These are phyloP conservation scores for Salticus scenicus DNA, from an alignment of 2,888 invertebrate genomes.

Conservation along the genomic window DNA sequence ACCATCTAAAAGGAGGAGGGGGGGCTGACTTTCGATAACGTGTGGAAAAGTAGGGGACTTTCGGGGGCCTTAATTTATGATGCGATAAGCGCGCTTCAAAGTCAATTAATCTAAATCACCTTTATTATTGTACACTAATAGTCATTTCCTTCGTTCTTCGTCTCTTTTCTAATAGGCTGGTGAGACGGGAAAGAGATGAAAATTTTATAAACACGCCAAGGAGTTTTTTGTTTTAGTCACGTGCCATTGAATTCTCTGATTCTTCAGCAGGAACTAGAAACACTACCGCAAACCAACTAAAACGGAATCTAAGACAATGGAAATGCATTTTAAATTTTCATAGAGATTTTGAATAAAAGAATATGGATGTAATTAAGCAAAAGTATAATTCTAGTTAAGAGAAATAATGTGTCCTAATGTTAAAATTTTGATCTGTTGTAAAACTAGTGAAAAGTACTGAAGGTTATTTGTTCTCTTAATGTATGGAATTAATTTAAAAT, in stretches of 20 bases:
- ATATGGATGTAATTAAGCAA: too few relatives aligned
- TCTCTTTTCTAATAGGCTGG: slow-evolving; percentile 57
- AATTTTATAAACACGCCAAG: not conserved
- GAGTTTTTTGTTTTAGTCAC: not conserved
- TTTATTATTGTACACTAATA: slow-evolving; percentile 70
- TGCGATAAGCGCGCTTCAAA: slow-evolving; percentile 63
- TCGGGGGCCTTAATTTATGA: slow-evolving; percentile 59
- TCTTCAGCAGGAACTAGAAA: too few relatives aligned
- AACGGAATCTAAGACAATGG: too few relatives aligned
- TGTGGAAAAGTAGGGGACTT: not conserved
- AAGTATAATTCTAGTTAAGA: too few relatives aligned
- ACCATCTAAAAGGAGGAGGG: slow-evolving; percentile 51
- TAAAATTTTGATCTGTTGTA: too few relatives aligned
- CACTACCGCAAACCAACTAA: too few relatives aligned
- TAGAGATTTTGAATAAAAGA: too few relatives aligned
- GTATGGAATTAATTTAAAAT: too few relatives aligned
- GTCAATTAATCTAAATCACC: slow-evolving; percentile 70
- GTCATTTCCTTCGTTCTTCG: slow-evolving; percentile 53
- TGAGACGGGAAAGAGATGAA: slow-evolving; percentile 1
- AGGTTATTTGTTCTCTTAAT: too few relatives aligned
- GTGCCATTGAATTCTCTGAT: not conserved
- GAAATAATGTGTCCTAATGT: too few relatives aligned
- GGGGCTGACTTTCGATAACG: slow-evolving; percentile 53
- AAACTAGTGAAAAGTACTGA: too few relatives aligned
- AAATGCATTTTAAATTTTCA: too few relatives aligned